Evolutionary conservation across 2,888 invertebrate genomes (phyloP).

Genomic region (Penaeus monodon): DNA sequence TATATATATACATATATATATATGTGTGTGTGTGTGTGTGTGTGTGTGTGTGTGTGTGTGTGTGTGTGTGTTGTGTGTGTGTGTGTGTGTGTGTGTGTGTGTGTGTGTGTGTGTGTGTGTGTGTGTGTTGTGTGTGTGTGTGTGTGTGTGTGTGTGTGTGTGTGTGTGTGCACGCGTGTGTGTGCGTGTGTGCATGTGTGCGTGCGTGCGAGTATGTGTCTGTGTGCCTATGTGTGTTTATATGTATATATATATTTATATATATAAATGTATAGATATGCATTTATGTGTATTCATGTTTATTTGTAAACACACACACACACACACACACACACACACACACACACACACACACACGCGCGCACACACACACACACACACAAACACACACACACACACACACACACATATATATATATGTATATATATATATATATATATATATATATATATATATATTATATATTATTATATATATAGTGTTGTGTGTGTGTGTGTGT

Average conservation of each 20-base stretch:
- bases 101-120: background rate
- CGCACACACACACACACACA: slow-evolving; percentile 21
- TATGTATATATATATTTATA: background rate
- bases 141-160: background rate
- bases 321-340: slow-evolving; percentile 24
- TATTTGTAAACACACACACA: background rate
- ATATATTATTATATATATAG: no score
- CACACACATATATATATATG: slow-evolving; percentile 23
- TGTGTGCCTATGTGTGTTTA: background rate
- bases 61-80: background rate
- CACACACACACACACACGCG: slow-evolving; percentile 23
- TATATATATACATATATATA: background rate
- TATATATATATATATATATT: slow-evolving; percentile 8
- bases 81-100: background rate
- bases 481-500: no score
- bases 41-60: background rate
- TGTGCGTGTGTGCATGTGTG: background rate
- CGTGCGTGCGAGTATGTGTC: background rate
- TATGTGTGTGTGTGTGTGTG: background rate
- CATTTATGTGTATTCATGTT: background rate
- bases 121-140: background rate
- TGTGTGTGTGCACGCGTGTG: no score
- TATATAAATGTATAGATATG: background rate
- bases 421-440: slow-evolving; percentile 29
- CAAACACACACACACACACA: slow-evolving; percentile 26